Percentiles rank a stretch among this genome's conserved stretches.
Conservation (phyloP, 2,888 invertebrate species). For the Spilarctia lutea region DNA sequence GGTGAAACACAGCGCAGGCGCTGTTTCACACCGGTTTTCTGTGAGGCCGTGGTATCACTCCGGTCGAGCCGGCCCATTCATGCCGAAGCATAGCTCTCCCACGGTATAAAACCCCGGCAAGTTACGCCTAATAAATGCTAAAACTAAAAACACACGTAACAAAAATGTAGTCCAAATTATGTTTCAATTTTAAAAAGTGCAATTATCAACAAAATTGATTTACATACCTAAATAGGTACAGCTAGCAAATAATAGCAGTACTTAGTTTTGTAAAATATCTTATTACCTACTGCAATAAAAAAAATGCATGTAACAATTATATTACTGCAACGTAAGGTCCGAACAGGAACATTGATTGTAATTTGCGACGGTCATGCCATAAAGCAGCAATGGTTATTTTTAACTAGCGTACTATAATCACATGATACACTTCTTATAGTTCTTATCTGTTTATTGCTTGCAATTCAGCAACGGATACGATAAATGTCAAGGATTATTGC, state of each 20-base stretch:
- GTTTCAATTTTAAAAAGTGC: background rate
- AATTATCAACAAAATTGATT: background rate
- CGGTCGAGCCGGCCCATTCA: no score
- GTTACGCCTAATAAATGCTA: background rate
- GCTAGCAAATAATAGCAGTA: background rate
- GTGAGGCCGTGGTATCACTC: no score
- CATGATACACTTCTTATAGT: slow-evolving; percentile 64
- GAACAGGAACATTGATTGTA: slow-evolving; percentile 7
- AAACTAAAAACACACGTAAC: no score
- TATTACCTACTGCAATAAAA: background rate
- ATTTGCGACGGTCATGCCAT: slow-evolving; percentile 20
- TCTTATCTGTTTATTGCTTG: slow-evolving; percentile 56
- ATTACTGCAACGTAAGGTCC: background rate
- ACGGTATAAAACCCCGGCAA: no score
- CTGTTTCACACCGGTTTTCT: no score
- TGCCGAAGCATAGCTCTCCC: no score
- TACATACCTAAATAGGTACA: background rate
- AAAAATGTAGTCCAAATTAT: background rate
- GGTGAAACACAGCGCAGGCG: no score
- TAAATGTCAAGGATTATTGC: slow-evolving; percentile 75
- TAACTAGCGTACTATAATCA: slow-evolving; percentile 45
- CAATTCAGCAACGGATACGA: slow-evolving; percentile 63
- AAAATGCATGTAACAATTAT: background rate
- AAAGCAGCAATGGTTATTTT: slow-evolving; percentile 27
- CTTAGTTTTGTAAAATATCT: background rate